Evolutionary conservation across 2,113 vertebrate species (phyloP), one percentile per base, ranked within the genome.

Genomic region (Nematolebias whitei): DNA sequence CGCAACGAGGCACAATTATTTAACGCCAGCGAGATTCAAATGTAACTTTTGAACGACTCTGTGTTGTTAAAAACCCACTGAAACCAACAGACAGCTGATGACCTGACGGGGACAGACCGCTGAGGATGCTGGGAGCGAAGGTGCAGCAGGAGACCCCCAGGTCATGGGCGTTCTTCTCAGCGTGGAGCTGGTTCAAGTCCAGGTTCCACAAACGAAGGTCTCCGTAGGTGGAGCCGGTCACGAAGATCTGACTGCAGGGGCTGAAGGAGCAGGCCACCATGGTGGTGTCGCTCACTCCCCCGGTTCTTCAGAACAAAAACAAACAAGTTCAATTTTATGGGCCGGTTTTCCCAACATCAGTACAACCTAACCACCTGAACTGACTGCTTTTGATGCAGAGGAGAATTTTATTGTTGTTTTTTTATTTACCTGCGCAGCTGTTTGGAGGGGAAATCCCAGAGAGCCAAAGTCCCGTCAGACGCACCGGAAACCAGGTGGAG

Each of bases 201-300:
- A 96, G 91, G 89, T 97, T 92, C 96, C 97, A 99, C 49, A 96
- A 58, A 16, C 95, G 94, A 71, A 99, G 90, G 83, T 99, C 96
- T 63, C 98, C 98, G 50, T 94, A 94, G 0, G 95, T 96, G 59
- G 98, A 98, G 63, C 98, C 98, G 2, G 93, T 98, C 83, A 95
- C 88, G 79, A 99, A 94, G 74, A 95, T 44, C 88, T 85, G 94
- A 84, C 94, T 92, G 65, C 88, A 85, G n/a, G 96, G 96, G 91
- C 94, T 94, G 92, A 98, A 98, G 0, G 95, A 95, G 86, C 96
- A 96, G 44, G 97, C 96, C 41, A 94, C 92, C 85, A 98, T 88
- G 3, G 95, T 97, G 8, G 95, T 94, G 86, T 94, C 96, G 49
- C 87, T 88, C 83, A 96, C 94, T 12, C 69, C 87, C n/a, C 92